Conservation (phyloP, 2,113 vertebrate genomes). For the Ochotona princeps region DNA sequence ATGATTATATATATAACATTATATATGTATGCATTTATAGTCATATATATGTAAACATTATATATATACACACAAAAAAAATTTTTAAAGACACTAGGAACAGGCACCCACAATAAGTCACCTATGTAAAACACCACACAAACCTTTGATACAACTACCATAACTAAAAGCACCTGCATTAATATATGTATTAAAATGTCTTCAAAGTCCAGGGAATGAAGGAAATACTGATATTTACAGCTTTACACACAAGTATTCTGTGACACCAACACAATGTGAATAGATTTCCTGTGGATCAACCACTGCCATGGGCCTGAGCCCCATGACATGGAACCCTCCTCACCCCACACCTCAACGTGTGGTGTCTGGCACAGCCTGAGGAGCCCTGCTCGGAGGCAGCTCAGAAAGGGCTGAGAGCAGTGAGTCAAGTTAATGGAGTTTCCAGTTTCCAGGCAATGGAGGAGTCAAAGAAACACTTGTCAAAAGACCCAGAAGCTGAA, state of each 20-base stretch:
- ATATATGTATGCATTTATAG: too few species aligned
- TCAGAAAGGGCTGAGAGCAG: too few species aligned
- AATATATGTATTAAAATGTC: neutral
- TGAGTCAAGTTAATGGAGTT: neutral
- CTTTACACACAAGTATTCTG: neutral
- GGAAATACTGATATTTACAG: neutral
- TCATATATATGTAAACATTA: too few species aligned
- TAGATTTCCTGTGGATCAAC: neutral
- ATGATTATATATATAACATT: too few species aligned
- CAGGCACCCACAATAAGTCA: neutral
- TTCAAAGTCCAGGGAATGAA: neutral
- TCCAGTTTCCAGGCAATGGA: neutral
- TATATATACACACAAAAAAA: too few species aligned
- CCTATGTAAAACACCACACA: neutral
- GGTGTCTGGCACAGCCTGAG: rapidly evolving
- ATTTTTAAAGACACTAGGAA: neutral
- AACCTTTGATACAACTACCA: neutral
- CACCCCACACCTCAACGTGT: rapidly evolving
- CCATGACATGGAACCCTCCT: neutral
- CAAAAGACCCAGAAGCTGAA: neutral
- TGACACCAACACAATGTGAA: neutral
- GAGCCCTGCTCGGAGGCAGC: neutral
- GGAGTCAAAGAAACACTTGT: neutral
- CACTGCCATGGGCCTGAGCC: neutral
- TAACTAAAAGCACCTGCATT: neutral